phyloP scores from a whole-genome alignment of 2,797 vertebrate species.

The Malacoctenus gilli region DNA sequence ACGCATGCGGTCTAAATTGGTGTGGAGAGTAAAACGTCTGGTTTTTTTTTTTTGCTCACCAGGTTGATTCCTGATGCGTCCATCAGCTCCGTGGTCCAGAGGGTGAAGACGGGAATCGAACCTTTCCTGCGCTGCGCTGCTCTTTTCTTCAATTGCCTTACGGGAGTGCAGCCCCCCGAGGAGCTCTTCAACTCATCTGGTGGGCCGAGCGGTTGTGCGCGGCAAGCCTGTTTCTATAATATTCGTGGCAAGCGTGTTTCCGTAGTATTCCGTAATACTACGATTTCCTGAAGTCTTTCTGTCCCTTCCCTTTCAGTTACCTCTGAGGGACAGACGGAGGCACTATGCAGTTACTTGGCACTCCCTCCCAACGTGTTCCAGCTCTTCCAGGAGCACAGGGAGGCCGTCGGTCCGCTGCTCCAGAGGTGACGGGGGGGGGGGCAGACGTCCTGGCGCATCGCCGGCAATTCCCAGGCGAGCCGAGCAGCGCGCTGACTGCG shows the following conservation, averaged over 20 bases:
- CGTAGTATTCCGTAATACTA: too few relatives aligned
- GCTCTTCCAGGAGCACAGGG: constrained; percentile 92
- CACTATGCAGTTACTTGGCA: constrained; percentile 92
- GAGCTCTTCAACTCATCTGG: constrained; percentile 82
- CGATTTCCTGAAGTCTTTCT: constrained; percentile 17
- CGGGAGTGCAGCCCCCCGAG: constrained; percentile 91
- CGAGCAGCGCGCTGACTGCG: neutral
- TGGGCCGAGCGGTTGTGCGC: constrained; percentile 24
- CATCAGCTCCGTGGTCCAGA: constrained; percentile 85
- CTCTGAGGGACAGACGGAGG: constrained; percentile 85
- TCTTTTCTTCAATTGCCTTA: constrained; percentile 94
- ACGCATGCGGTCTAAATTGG: too few relatives aligned
- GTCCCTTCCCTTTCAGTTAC: constrained; percentile 79
- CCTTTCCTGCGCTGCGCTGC: constrained; percentile 93
- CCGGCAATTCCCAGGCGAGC: too few relatives aligned
- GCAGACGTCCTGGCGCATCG: too few relatives aligned
- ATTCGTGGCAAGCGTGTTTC: too few relatives aligned
- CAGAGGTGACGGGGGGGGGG: constrained; percentile 88
- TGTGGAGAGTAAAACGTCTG: too few relatives aligned
- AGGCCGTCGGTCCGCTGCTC: constrained; percentile 85
- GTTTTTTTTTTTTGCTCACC: constrained; percentile 18
- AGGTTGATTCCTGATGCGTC: constrained; percentile 83
- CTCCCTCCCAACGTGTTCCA: constrained; percentile 93
- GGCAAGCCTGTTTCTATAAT: too few relatives aligned
- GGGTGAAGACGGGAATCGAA: constrained; percentile 87